Conservation (phyloP, 2,888 invertebrate species). For the Vanessa cardui region DNA sequence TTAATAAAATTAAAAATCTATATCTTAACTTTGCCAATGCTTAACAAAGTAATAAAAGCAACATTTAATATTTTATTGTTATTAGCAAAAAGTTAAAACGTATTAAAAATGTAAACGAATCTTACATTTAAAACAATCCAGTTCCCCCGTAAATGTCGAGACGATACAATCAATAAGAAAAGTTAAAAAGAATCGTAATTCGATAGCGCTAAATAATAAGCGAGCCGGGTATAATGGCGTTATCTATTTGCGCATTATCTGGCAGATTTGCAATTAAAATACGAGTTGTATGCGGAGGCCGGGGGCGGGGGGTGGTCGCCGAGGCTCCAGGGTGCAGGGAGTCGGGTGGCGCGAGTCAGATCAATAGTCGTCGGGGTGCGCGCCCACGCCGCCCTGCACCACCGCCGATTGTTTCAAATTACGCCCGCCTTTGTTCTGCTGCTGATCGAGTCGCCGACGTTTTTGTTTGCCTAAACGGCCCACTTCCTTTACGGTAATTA, state of each 20-base stretch:
- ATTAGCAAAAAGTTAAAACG: background rate
- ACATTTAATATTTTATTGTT: background rate
- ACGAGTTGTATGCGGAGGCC: conserved; percentile 66
- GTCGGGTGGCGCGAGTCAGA: conserved; percentile 57
- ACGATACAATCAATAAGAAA: conserved; percentile 15
- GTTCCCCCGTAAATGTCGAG: background rate
- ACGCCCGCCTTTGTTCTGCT: conserved; percentile 80
- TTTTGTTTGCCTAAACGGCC: conserved; percentile 79
- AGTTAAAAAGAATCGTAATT: conserved; percentile 45
- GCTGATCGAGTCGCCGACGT: conserved; percentile 77
- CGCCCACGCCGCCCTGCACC: conserved; percentile 74
- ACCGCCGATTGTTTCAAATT: conserved; percentile 82
- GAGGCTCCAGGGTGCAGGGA: conserved; percentile 47
- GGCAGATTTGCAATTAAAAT: conserved; percentile 83
- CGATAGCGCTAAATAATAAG: conserved; percentile 76
- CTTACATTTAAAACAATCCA: conserved; percentile 6
- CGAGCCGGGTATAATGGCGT: conserved; percentile 76
- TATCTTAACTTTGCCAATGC: too few species aligned
- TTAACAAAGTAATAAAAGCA: too few species aligned
- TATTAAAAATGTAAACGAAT: background rate
- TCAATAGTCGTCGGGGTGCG: conserved; percentile 80
- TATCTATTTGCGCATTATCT: conserved; percentile 83
- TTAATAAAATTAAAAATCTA: too few species aligned
- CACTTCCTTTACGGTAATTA: conserved; percentile 81
- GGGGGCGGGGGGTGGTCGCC: conserved; percentile 47